Evolutionary conservation across 2,797 vertebrate species (phyloP).

Genomic region (Acipenser transmontanus): DNA sequence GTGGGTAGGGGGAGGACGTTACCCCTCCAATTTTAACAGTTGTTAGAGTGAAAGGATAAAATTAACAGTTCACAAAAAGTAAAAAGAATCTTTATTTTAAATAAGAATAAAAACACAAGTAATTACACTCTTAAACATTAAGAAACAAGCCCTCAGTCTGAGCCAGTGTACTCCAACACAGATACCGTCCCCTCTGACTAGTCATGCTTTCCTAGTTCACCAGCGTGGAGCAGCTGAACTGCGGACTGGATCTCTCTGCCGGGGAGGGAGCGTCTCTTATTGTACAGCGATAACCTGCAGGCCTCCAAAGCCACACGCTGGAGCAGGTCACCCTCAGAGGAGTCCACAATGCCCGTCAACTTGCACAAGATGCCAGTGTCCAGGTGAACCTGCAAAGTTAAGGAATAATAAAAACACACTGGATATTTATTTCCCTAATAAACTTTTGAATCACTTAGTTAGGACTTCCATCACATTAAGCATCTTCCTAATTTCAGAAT

Average conservation of each 20-base stretch:
- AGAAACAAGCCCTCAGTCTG: background rate
- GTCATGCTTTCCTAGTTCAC: no score
- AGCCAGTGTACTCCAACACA: background rate
- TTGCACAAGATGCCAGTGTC: background rate
- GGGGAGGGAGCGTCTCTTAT: conserved; percentile 41
- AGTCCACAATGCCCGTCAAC: conserved; percentile 20
- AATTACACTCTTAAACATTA: background rate
- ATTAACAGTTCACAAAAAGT: background rate
- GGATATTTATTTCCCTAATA: background rate
- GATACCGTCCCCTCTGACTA: conserved; percentile 11
- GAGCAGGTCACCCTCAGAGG: conserved; percentile 12
- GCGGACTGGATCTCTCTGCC: conserved; percentile 43
- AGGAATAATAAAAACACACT: background rate
- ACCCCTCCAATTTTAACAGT: no score
- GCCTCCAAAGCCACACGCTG: conserved; percentile 48
- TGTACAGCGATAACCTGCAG: conserved; percentile 41
- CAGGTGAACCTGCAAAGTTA: background rate
- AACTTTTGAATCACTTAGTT: no score
- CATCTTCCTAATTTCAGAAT: no score
- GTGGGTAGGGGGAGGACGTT: no score
- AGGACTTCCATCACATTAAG: no score
- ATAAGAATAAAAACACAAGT: background rate
- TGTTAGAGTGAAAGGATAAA: no score
- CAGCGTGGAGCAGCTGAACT: conserved; percentile 17
- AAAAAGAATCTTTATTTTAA: conserved; percentile 15